Conservation (phyloP, 2,888 invertebrate species). For the Exephanes ischioxanthus region DNA sequence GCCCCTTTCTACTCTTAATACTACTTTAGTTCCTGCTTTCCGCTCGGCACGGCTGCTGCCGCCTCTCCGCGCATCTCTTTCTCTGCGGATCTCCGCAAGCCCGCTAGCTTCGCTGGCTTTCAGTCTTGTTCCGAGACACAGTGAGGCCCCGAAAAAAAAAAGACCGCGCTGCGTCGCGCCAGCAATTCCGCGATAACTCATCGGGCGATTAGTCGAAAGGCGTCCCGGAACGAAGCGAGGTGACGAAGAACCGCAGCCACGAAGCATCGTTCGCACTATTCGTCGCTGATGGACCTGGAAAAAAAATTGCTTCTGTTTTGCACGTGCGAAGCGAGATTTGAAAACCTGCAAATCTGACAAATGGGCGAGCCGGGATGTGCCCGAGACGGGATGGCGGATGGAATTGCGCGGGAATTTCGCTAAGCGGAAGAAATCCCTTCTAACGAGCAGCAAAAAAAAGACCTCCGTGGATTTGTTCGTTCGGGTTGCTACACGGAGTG, state of each 20-base stretch:
- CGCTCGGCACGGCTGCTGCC: constrained; percentile 23
- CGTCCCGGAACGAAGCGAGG: constrained; percentile 1
- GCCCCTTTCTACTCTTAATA: constrained; percentile 66
- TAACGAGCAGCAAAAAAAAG: constrained; percentile 41
- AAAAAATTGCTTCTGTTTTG: constrained; percentile 2
- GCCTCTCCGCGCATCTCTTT: constrained; percentile 32
- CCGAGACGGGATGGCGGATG: not conserved
- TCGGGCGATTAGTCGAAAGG: constrained; percentile 1
- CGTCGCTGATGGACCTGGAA: not conserved
- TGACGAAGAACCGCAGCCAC: not conserved
- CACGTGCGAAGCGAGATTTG: not conserved
- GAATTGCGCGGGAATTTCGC: not conserved
- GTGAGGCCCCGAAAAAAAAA: constrained; percentile 8
- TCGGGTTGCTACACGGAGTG: not conserved
- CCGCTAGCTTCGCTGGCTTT: constrained; percentile 14
- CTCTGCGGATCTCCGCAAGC: constrained; percentile 16
- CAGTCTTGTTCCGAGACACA: not conserved
- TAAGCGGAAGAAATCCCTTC: constrained; percentile 25
- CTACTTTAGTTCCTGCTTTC: constrained; percentile 64
- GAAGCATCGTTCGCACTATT: not conserved
- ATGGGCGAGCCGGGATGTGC: not conserved
- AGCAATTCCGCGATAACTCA: constrained; percentile 32
- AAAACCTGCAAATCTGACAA: not conserved
- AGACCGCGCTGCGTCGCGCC: constrained; percentile 6
- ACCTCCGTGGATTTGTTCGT: constrained; percentile 2